phyloP scores from a whole-genome alignment of 2,113 vertebrate species.

The Empidonax traillii region DNA sequence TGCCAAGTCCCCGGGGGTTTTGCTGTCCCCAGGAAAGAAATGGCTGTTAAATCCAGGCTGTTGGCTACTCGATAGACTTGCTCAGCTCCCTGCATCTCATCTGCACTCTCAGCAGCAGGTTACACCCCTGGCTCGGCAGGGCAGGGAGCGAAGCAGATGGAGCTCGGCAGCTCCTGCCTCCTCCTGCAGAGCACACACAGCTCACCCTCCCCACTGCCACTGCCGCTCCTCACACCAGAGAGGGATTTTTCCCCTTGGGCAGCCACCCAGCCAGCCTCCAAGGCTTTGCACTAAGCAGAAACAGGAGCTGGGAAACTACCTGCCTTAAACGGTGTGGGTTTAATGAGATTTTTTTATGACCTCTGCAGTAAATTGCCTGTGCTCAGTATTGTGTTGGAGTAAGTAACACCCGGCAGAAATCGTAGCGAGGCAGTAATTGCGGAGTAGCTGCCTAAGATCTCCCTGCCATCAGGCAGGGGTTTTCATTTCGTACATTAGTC shows the following conservation, averaged over 20 bases:
- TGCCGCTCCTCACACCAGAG: background rate
- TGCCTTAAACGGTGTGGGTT: constrained; percentile 7
- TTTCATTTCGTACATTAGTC: constrained; percentile 36
- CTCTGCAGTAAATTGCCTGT: constrained; percentile 38
- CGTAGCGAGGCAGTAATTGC: constrained; percentile 35
- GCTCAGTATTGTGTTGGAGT: background rate
- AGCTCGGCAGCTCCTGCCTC: background rate
- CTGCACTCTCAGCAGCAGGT: background rate
- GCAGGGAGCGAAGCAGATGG: background rate
- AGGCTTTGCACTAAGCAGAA: background rate
- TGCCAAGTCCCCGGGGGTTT: background rate
- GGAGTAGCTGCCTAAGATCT: background rate
- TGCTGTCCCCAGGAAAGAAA: background rate
- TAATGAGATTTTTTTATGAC: constrained; percentile 50
- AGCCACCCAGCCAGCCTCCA: background rate
- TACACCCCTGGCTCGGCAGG: background rate
- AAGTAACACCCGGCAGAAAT: constrained; percentile 8
- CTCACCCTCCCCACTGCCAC: rapidly evolving
- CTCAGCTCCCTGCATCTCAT: background rate
- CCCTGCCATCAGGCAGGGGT: constrained; percentile 1
- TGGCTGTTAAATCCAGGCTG: background rate
- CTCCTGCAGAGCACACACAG: background rate
- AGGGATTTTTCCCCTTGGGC: background rate
- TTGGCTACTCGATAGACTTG: background rate
- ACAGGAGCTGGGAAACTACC: background rate